Percentiles rank a stretch among this genome's conserved stretches.
phyloP scores from a whole-genome alignment of 2,113 vertebrate species.

The Cinclus mexicanus region DNA sequence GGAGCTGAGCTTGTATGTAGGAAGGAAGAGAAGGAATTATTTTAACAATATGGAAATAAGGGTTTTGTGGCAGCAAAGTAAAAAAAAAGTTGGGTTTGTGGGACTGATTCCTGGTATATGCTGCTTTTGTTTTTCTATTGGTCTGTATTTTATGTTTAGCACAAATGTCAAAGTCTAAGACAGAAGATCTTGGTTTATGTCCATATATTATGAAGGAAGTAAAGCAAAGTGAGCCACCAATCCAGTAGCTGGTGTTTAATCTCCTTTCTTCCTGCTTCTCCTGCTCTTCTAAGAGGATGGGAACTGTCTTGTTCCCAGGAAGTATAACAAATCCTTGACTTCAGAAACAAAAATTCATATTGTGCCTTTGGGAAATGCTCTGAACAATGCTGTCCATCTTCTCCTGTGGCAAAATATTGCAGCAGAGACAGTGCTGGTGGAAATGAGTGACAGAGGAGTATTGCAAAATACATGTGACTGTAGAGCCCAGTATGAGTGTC shows the following conservation, averaged over 20 bases:
- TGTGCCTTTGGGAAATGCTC: conserved; percentile 38
- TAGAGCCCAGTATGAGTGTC: neutral
- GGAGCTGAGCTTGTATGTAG: neutral
- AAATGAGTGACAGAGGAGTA: neutral
- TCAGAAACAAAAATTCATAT: conserved; percentile 1
- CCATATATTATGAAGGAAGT: neutral
- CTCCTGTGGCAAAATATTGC: neutral
- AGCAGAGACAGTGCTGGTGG: neutral
- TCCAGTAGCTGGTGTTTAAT: neutral
- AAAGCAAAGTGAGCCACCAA: neutral
- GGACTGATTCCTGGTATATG: neutral
- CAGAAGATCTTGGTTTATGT: neutral
- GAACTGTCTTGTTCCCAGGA: neutral
- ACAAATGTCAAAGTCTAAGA: neutral
- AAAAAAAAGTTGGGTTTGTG: neutral
- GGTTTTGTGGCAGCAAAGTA: neutral
- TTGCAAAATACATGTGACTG: neutral
- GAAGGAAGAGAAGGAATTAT: neutral
- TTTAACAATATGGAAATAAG: neutral
- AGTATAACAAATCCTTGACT: neutral
- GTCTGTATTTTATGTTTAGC: neutral
- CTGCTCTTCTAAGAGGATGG: neutral
- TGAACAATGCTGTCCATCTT: neutral
- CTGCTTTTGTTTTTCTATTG: neutral
- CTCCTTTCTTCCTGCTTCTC: neutral